Conservation (phyloP, 2,888 invertebrate genomes). For the Mantis religiosa region DNA sequence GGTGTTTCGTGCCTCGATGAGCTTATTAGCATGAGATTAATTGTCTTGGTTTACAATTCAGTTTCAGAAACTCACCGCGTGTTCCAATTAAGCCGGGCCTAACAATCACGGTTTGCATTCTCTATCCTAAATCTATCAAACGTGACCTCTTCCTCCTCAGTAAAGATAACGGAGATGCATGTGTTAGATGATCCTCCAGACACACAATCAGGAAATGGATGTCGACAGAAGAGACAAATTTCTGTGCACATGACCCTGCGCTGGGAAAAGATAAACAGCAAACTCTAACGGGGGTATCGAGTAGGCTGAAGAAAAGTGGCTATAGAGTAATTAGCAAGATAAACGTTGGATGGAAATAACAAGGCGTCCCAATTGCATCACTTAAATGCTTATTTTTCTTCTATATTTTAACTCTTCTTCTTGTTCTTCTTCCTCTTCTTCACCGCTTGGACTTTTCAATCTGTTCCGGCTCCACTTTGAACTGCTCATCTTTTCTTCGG, state of each 20-base stretch:
- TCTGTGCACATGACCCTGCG: not conserved
- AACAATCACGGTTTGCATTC: not conserved
- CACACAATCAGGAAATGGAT: not conserved
- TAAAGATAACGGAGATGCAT: not conserved
- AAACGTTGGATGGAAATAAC: not conserved
- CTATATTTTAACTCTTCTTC: not conserved
- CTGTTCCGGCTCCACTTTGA: too few species aligned
- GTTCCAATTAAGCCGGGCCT: not conserved
- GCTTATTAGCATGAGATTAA: conserved; percentile 8
- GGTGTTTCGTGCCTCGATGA: not conserved
- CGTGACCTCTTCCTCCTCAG: not conserved
- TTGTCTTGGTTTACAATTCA: conserved; percentile 7
- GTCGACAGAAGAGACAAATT: too few species aligned
- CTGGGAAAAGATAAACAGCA: not conserved
- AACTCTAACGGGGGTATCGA: not conserved
- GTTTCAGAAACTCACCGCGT: conserved; percentile 5
- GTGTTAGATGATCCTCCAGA: not conserved
- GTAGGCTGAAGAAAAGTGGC: not conserved
- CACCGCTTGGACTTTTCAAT: too few species aligned
- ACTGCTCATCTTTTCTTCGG: too few species aligned
- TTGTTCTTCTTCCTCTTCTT: too few species aligned
- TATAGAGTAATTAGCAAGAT: not conserved
- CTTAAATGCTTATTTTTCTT: not conserved
- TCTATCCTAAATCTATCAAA: not conserved
- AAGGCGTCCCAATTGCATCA: not conserved